Conservation (phyloP, 2,797 vertebrate genomes). For the Cryptoblepharus egeriae region DNA sequence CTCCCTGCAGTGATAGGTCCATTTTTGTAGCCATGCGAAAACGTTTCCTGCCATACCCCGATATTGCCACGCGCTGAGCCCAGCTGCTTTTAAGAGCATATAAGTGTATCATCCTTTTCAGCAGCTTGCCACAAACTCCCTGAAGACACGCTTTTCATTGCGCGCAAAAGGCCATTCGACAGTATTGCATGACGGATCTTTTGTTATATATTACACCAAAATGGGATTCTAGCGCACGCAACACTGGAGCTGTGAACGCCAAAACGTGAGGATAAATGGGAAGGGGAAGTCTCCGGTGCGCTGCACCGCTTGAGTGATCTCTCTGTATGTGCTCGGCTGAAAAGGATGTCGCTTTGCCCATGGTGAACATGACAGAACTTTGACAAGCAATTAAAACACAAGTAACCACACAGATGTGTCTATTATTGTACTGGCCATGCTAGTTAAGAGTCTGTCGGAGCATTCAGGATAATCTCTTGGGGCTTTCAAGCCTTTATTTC, state of each 20-base stretch:
- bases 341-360: conserved; percentile 36
- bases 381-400: conserved; percentile 42
- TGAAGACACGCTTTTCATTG: conserved; percentile 32
- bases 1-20: conserved; percentile 31
- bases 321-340: conserved; percentile 23
- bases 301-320: conserved; percentile 3
- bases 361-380: conserved; percentile 32
- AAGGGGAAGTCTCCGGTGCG: neutral
- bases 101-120: neutral
- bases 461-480: conserved; percentile 37
- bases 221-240: conserved; percentile 3
- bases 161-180: conserved; percentile 25
- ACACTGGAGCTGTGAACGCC: conserved; percentile 5
- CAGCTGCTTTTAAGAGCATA: conserved; percentile 3
- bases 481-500: conserved; percentile 37
- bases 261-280: conserved; percentile 27
- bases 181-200: conserved; percentile 28
- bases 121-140: neutral
- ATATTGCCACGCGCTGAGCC: conserved; percentile 7
- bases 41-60: conserved; percentile 21
- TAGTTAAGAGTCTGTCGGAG: conserved; percentile 39
- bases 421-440: conserved; percentile 39
- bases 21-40: conserved; percentile 13
- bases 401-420: conserved; percentile 23
- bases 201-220: neutral